Base-by-base conservation (phyloP, 1,140 invertebrate genomes). In the Diuraphis noxia region DNA sequence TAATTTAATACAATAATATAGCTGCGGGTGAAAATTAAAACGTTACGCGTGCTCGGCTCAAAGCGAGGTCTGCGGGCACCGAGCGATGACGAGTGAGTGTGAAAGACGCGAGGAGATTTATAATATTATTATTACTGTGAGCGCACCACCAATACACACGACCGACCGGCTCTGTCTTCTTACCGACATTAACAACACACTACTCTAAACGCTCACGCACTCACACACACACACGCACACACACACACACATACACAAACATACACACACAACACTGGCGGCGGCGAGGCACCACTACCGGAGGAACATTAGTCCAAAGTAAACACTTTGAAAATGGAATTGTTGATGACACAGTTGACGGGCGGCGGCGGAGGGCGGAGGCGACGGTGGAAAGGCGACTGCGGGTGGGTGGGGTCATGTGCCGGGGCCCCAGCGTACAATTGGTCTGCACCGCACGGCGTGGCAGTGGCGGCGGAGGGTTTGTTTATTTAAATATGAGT, bases 261-360 rank as follows among this genome's bases (percentile, higher is more conserved):
- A 63, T 52, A 63, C 40, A 17, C n/a, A 17, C 38, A n/a, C 38
- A 63, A 63, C 34, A 43, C 72, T 34, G 72, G 43, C 34, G 77
- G 77, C 77, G 77, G 72, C 34, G 88, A 46, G 88, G 72, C 63
- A 90, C 88, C 34, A 81, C 89, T 79, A 90, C 88, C 63, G 77
- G 89, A 91, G 89, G 89, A 91, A 91, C 89, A 91, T 91, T 91
- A 91, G 89, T 91, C 89, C 89, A 91, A 91, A 91, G 89, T 91
- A 91, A 91, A 91, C 89, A 91, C 89, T 91, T 91, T 81, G 89
- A 91, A 91, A 91, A 91, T 91, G 89, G 89, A 91, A 91, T 91
- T 91, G 89, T 91, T 91, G 89, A 91, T 91, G 89, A 91, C 89
- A 91, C 89, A 52, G 89, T 91, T 46, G 89, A 82, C 63, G 56